Conservation (phyloP, 2,113 vertebrate genomes). For the Anhinga anhinga region DNA sequence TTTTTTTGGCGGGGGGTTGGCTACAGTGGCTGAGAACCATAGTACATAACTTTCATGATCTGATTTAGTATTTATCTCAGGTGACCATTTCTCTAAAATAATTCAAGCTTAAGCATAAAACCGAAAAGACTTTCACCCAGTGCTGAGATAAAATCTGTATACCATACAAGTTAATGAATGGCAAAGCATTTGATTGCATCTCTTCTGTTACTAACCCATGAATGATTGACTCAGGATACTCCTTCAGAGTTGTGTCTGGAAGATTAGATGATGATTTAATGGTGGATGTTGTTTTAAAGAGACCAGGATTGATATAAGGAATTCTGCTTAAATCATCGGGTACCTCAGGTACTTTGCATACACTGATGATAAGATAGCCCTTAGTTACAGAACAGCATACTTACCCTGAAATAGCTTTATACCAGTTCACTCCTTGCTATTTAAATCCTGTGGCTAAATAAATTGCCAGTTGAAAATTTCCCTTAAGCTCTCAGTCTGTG, state of each 20-base stretch:
- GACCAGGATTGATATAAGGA: background rate
- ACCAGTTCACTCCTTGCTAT: background rate
- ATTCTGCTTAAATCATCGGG: background rate
- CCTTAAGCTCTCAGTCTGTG: background rate
- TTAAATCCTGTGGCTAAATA: background rate
- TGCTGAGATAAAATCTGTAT: background rate
- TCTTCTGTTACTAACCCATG: background rate
- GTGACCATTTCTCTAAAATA: background rate
- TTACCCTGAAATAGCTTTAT: background rate
- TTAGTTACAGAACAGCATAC: background rate
- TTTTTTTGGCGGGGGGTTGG: background rate
- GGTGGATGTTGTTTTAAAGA: background rate
- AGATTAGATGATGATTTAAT: background rate
- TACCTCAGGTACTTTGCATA: background rate
- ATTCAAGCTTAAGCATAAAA: background rate
- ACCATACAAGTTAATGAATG: background rate
- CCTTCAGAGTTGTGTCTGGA: background rate
- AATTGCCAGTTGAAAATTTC: background rate
- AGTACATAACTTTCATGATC: fast-evolving
- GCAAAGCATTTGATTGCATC: background rate
- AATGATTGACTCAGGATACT: background rate
- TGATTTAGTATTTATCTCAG: no score
- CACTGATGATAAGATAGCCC: background rate
- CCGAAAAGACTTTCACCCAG: background rate
- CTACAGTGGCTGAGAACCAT: background rate